Conservation (phyloP, 2,888 invertebrate species). For the Autographa pulchrina region DNA sequence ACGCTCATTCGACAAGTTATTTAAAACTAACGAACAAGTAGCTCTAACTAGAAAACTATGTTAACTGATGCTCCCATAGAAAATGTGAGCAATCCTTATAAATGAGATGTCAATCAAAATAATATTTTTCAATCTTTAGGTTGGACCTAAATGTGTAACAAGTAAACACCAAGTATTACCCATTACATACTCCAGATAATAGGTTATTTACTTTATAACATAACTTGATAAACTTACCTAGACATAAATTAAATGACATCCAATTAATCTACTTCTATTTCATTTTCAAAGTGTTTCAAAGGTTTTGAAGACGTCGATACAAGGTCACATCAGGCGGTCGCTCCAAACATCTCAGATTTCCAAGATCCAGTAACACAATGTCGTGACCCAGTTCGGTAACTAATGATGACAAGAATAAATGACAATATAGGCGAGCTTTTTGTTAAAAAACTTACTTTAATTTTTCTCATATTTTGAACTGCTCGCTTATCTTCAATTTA, state of each 20-base stretch:
- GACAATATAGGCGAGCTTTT: constrained; percentile 11
- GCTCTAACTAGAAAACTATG: too few species aligned
- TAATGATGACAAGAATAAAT: constrained; percentile 34
- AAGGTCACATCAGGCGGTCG: background rate
- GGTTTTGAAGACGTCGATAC: background rate
- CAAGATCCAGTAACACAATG: constrained; percentile 13
- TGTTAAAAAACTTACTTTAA: constrained; percentile 1
- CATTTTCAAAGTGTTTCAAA: background rate
- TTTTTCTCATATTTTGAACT: background rate
- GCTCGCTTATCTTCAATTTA: background rate
- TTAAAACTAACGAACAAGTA: too few species aligned
- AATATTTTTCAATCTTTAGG: too few species aligned
- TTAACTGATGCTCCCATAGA: background rate
- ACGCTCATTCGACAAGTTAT: too few species aligned
- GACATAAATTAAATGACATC: too few species aligned
- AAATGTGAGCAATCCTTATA: background rate
- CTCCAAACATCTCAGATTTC: constrained; percentile 1
- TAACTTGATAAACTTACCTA: background rate
- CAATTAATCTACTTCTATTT: background rate
- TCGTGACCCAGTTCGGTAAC: constrained; percentile 39
- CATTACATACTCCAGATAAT: too few species aligned
- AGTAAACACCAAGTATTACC: too few species aligned
- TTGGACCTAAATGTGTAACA: too few species aligned
- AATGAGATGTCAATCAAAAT: background rate
- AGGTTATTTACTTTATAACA: too few species aligned